A percentile compares a stretch with the other conserved stretches of the same genome.
Conservation (phyloP, 2,888 invertebrate species). For the Agonum fuliginosum region DNA sequence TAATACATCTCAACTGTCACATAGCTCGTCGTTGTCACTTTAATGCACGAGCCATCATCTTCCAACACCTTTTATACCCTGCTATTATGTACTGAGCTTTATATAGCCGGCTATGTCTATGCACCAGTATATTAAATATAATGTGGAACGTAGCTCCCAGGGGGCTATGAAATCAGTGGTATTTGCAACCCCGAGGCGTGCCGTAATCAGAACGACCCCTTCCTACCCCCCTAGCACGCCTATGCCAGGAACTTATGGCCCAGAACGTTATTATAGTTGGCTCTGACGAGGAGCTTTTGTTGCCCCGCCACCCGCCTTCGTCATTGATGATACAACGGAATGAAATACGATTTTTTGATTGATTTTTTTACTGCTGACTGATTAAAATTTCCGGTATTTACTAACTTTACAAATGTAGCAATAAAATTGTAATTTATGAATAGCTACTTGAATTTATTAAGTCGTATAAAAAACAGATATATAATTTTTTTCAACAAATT, state of each 20-base stretch:
- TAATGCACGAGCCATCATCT: not conserved
- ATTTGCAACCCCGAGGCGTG: constrained; percentile 59
- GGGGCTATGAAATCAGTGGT: constrained; percentile 60
- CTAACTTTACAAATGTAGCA: not conserved
- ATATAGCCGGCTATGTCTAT: constrained; percentile 36
- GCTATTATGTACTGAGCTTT: constrained; percentile 39
- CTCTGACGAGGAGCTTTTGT: constrained; percentile 52
- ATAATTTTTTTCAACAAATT: not conserved
- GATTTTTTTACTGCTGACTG: constrained; percentile 30
- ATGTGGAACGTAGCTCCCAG: constrained; percentile 54
- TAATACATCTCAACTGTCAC: not conserved
- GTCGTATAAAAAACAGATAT: not conserved
- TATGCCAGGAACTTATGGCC: constrained; percentile 54
- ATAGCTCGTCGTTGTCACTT: too few species aligned
- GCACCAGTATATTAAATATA: constrained; percentile 59
- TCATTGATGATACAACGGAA: not conserved
- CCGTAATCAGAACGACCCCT: constrained; percentile 57
- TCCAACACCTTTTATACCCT: constrained; percentile 51
- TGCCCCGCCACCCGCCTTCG: constrained; percentile 17
- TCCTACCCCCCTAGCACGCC: constrained; percentile 9
- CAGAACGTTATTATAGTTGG: constrained; percentile 56
- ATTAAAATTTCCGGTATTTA: constrained; percentile 19
- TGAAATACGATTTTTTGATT: constrained; percentile 15
- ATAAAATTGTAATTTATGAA: not conserved
- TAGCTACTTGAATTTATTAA: not conserved